Percentiles rank a stretch among this genome's conserved stretches.
phyloP scores from a whole-genome alignment of 2,888 invertebrate species.

The Cryptus armator region DNA sequence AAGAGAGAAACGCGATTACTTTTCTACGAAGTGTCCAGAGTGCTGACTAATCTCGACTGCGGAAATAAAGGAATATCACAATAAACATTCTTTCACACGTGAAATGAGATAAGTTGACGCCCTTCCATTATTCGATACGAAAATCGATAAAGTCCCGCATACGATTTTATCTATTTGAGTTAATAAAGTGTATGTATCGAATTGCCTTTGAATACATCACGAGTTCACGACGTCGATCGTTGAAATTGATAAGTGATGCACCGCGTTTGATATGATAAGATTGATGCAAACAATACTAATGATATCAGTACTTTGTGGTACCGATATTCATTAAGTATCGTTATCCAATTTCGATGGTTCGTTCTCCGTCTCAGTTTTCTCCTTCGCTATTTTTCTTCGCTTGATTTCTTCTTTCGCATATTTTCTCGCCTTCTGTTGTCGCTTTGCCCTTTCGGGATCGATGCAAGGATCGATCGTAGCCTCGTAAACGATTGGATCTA shows the following conservation, averaged over 20 bases:
- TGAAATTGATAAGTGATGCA: neutral
- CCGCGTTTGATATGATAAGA: neutral
- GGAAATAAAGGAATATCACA: too few species aligned
- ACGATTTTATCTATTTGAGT: too few species aligned
- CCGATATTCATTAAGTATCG: neutral
- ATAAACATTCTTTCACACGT: too few species aligned
- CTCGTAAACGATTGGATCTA: slow-evolving; percentile 74
- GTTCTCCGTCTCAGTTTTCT: neutral
- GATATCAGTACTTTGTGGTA: neutral
- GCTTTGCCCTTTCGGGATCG: slow-evolving; percentile 72
- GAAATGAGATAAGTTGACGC: too few species aligned
- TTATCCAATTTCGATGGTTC: neutral
- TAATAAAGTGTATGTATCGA: too few species aligned
- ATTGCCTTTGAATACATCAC: neutral
- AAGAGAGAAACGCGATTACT: neutral
- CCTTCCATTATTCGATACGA: too few species aligned
- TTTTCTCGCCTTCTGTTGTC: slow-evolving; percentile 74
- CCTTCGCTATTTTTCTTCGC: slow-evolving; percentile 14
- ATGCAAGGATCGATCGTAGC: slow-evolving; percentile 77
- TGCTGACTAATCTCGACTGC: neutral
- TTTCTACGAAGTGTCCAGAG: neutral
- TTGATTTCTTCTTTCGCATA: slow-evolving; percentile 55
- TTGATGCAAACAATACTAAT: neutral
- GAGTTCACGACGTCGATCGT: neutral
- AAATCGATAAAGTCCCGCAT: too few species aligned